Conservation (phyloP, 1,140 invertebrate genomes). For the Bombus balteatus region DNA sequence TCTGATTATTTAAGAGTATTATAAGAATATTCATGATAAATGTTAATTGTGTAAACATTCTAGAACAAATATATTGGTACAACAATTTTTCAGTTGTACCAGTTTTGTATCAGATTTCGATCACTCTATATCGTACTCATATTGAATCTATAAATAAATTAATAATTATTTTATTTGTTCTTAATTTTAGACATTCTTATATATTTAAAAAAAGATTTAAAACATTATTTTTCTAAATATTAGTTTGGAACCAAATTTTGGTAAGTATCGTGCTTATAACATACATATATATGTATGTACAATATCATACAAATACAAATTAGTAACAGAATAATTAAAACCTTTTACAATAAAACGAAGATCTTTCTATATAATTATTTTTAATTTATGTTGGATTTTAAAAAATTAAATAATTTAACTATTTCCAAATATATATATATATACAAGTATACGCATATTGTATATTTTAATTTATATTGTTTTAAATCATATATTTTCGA, state of each 20-base stretch:
- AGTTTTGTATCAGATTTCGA: neutral
- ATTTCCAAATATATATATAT: neutral
- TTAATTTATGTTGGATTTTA: too few relatives aligned
- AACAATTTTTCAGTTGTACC: constrained; percentile 1
- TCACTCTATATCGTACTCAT: neutral
- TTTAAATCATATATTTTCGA: too few relatives aligned
- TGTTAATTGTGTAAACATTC: constrained; percentile 2
- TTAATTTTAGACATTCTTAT: neutral
- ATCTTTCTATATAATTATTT: too few relatives aligned
- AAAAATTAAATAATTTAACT: too few relatives aligned
- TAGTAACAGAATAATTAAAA: neutral
- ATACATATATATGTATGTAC: neutral
- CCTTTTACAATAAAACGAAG: neutral
- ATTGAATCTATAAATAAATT: neutral
- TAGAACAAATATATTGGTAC: constrained; percentile 16
- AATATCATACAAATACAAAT: neutral
- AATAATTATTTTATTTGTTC: neutral
- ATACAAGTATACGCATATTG: too few relatives aligned
- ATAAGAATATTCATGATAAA: neutral
- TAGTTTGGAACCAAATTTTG: neutral
- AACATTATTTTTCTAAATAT: neutral
- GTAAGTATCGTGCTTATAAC: neutral
- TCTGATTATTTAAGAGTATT: neutral
- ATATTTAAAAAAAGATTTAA: neutral
- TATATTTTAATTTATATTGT: too few relatives aligned